Base-by-base conservation (phyloP, 2,888 invertebrate species). In the Eilema griseolum region DNA sequence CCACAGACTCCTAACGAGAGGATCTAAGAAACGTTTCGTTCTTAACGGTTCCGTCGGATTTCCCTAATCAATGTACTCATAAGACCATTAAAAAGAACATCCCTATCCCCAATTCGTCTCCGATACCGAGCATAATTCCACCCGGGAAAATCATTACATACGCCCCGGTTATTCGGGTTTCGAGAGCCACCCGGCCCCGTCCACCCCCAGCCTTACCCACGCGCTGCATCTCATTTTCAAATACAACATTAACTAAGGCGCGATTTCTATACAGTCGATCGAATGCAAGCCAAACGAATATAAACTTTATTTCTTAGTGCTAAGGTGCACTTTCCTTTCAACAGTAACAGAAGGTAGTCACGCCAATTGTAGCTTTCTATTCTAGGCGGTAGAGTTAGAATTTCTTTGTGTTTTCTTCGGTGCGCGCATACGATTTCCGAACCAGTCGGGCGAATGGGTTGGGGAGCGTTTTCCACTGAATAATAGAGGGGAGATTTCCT, bases 201-300 rank as follows among this genome's bases (percentile, higher is more conserved):
- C 78, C 80, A 82, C 85, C 86, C 85, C 85, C 78, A n/a, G 68
- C 23, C 62, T 78, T 83, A 88, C 86, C 88, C 87, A 89, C 93
- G 86, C 92, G 86, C 93, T 95, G 95, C 95, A 95, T 95, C 95
- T 95, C 95, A 95, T 95, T 95, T 95, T 92, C 93, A 93, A 94
- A 95, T 93, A 90, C 91, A 86, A 88, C 86, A 89, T 89, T 86
- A 85, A 88, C 91, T 90, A 91, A 88, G 91, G 87, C 88, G 82
- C 87, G 83, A 90, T 89, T 91, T 88, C 89, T 89, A 81, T 86
- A 85, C 86, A 85, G 83, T 85, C 83, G 81, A 84, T 86, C 79
- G 77, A 74, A 72, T 77, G 80, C 83, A 82, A 66, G 71, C 74
- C 80, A 66, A 78, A 80, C 86, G 85, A 92, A 90, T 89, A 83